These are phyloP conservation scores for Aelia acuminata DNA, from an alignment of 2,888 invertebrate genomes.

Conservation along the genomic window DNA sequence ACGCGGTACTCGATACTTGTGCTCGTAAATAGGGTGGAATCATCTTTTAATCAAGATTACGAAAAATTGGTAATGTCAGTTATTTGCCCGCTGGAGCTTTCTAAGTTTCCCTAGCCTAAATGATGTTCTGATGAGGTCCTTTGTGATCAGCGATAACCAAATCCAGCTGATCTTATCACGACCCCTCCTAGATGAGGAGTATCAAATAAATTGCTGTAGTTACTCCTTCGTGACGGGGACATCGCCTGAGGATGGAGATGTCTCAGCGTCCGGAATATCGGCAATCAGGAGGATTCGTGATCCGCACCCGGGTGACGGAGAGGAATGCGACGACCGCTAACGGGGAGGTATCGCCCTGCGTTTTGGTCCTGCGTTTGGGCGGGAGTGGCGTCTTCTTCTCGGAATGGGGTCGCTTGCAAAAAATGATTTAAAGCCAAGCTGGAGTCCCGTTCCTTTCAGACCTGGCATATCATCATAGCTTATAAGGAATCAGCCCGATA, in stretches of 20 bases:
- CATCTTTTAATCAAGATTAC: constrained; percentile 35
- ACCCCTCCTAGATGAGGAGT: constrained; percentile 13
- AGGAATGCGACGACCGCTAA: constrained; percentile 22
- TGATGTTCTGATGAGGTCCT: constrained; percentile 10
- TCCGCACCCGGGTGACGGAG: constrained; percentile 36
- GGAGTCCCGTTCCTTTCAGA: background rate
- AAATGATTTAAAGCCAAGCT: constrained; percentile 33
- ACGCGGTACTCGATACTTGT: constrained; percentile 13
- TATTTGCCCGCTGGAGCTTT: background rate
- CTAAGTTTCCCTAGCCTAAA: constrained; percentile 32
- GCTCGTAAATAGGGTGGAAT: constrained; percentile 20
- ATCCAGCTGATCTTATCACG: constrained; percentile 42
- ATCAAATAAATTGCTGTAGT: constrained; percentile 49
- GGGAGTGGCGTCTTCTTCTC: background rate
- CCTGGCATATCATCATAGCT: constrained; percentile 23
- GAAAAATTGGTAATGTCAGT: constrained; percentile 31
- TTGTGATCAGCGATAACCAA: constrained; percentile 51
- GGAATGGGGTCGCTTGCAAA: constrained; percentile 33
- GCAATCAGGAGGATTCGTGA: constrained; percentile 46
- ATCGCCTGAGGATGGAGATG: constrained; percentile 38
- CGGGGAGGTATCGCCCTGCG: constrained; percentile 2
- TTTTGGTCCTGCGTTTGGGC: constrained; percentile 19
- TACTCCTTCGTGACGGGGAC: constrained; percentile 37
- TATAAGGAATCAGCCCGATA: constrained; percentile 26
- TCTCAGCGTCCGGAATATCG: constrained; percentile 42